phyloP scores from a whole-genome alignment of 2,113 vertebrate genomes.

The Brachypteracias leptosomus region DNA sequence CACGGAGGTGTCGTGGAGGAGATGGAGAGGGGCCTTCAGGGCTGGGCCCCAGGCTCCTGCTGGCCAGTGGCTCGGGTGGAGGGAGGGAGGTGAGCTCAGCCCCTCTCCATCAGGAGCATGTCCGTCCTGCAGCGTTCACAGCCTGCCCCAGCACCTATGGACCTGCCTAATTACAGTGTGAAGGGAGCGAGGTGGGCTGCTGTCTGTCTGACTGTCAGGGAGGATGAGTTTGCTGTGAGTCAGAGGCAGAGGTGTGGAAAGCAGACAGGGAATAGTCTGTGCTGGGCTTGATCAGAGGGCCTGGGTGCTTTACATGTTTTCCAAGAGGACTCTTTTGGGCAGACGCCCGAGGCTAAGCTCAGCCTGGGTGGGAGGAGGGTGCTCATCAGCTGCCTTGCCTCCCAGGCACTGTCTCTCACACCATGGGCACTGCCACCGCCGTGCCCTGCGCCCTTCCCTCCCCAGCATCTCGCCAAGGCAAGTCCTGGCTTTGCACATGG shows the following conservation, averaged over 20 bases:
- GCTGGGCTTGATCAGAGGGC: neutral
- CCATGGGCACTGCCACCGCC: neutral
- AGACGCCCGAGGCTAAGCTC: neutral
- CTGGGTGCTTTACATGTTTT: neutral
- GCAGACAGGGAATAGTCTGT: neutral
- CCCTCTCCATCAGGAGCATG: accelerated
- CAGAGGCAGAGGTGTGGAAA: neutral
- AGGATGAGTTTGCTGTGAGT: neutral
- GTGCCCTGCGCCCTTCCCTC: accelerated
- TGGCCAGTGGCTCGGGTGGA: neutral
- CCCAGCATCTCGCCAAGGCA: accelerated
- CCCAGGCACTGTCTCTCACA: neutral
- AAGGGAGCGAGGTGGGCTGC: neutral
- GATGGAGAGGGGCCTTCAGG: accelerated
- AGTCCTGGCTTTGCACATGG: neutral
- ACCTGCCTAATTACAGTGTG: neutral
- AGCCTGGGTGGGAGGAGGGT: neutral
- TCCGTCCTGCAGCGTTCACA: neutral
- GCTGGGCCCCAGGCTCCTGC: neutral
- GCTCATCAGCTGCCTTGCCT: neutral
- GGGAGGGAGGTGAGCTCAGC: accelerated
- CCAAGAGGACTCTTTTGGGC: accelerated
- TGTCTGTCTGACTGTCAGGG: neutral
- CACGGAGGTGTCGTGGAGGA: accelerated
- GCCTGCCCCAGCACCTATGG: neutral